Evolutionary conservation across 2,797 vertebrate species (phyloP).

Genomic region (Enteromius fasciolatus): DNA sequence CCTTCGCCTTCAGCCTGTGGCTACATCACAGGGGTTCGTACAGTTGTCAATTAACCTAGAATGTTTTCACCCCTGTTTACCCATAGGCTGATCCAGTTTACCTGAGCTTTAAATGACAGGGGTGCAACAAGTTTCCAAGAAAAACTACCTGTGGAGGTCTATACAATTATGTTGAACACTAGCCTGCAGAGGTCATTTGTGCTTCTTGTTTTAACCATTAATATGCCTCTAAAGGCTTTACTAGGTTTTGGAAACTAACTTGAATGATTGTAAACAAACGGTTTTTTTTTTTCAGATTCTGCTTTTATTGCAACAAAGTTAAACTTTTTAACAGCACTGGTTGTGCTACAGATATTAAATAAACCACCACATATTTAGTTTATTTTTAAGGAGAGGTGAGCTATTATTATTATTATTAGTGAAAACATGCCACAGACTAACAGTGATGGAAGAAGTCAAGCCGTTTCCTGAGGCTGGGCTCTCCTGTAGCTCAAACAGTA

Average conservation of each 20-base stretch:
- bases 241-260: background rate
- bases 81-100: conserved; percentile 67
- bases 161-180: conserved; percentile 45
- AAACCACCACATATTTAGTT: background rate
- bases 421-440: background rate
- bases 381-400: background rate
- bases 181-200: conserved; percentile 38
- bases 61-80: conserved; percentile 76
- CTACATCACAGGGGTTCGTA: conserved; percentile 68
- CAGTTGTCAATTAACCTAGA: conserved; percentile 67
- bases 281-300: background rate
- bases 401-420: too few relatives aligned
- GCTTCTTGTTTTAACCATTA: conserved; percentile 28
- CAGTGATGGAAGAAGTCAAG: background rate
- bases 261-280: background rate
- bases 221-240: background rate
- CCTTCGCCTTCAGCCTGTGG: conserved; percentile 59
- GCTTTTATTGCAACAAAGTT: background rate
- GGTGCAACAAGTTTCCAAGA: conserved; percentile 56
- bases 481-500: background rate
- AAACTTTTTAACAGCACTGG: background rate
- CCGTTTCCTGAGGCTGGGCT: background rate
- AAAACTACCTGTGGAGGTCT: conserved; percentile 55
- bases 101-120: conserved; percentile 53
- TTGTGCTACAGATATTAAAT: background rate